Evolutionary conservation across 1,140 invertebrate genomes (phyloP), one percentile per base, ranked within the genome.

Genomic region (Nebria ingens): DNA sequence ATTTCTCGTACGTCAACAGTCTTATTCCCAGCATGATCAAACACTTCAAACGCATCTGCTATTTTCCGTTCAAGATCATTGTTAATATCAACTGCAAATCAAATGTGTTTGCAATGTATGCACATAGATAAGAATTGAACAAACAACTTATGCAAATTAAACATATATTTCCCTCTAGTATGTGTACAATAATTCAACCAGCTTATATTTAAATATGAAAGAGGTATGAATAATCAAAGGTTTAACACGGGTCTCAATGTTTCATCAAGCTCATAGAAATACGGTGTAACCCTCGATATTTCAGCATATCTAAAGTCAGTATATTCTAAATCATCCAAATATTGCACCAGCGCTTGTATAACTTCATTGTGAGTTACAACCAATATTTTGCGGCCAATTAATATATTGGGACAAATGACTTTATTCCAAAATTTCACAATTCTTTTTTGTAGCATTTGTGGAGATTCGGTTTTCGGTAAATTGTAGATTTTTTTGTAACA

Each of bases 1-100:
- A 93, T 79, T 79, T 94, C 91, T 66, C 89, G 76, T 0, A 90
- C 83, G 75, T 94, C 91, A 2, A 93, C 86, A 15, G 86, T 85
- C 74, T 86, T 86, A 62, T 84, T 91, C 54, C 83, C 84, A 59
- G 87, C 83, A 74, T 87, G 88, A 70, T 94, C 91, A 68, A 94
- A 95, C 9, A 93, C 81, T 65, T 88, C 83, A 70, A 94, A 95
- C n/a, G 87, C 86, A 63, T 92, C 89, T 2, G 81, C 82, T 52
- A 94, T 86, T 73, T 78, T 81, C 62, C 83, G 84, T 62, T 89
- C 84, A 59, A 90, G 71, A 58, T 85, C 82, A 38, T 71, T 72
- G 21, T 68, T 69, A 21, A 68, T 66, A 17, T 9, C 3, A 12
- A 45, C 40, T 45, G 15, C 9, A 45, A 45, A 45, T n/a, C n/a